Base-by-base conservation (phyloP, 2,797 vertebrate species). In the Thripadectes ignobilis region DNA sequence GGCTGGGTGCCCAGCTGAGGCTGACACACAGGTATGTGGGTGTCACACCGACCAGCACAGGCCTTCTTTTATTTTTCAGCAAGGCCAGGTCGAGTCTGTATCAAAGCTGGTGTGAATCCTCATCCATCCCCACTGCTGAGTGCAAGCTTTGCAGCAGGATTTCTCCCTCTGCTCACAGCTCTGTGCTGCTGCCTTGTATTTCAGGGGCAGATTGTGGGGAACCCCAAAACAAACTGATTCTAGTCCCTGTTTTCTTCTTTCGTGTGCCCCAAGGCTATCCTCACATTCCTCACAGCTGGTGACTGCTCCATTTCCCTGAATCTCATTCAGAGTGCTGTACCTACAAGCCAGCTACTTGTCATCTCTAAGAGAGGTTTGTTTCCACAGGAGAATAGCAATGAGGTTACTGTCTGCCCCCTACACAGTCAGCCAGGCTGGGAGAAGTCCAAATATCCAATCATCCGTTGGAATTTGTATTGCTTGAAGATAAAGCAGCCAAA, bases 401-500 rank as follows among this genome's bases (percentile, higher is more conserved):
- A 95, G 69, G 65, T 96, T 93, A 91, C 86, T 80, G 89, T 92
- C 93, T 95, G 91, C 86, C 94, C 85, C 66, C 61, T 90, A 86
- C 71, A 22, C 79, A 84, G 87, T 63, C 57, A 78, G 58, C 72
- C 76, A 79, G 88, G 43, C 85, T 96, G 94, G 83, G 91, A 95
- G 84, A 92, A 81, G 32, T 90, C 91, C 92, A 92, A 79, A 63
- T 90, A 73, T 59, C 93, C 94, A 94, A 63, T 94, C 83, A 92
- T 76, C 80, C 61, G 73, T 74, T 95, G 93, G 80, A 96, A 95
- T 96, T 93, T 6, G 1, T 81, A 51, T 80, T 65, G 27, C 85
- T 73, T 58, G 57, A 91, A 95, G 95, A 94, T 93, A 92, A 94
- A 91, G 77, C 68, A 85, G 88, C 82, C 96, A 94, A 84, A 94